Evolutionary conservation across 2,888 invertebrate genomes (phyloP).

Genomic region (Plemyria rubiginata): DNA sequence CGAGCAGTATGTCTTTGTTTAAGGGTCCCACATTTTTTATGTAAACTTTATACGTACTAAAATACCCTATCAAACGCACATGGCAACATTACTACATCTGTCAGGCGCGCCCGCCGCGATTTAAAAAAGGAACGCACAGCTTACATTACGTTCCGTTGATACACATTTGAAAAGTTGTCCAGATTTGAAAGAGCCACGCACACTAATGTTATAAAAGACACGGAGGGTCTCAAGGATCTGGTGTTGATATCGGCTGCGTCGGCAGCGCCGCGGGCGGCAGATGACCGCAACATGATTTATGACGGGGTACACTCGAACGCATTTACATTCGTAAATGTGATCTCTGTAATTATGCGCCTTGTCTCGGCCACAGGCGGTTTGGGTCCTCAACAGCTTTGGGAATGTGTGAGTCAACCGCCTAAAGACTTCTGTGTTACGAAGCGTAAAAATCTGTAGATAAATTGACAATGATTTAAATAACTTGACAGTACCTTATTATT

Average conservation of each 20-base stretch:
- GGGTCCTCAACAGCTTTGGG: slow-evolving; percentile 43
- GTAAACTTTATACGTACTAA: slow-evolving; percentile 30
- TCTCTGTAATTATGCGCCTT: slow-evolving; percentile 77
- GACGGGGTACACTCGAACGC: slow-evolving; percentile 62
- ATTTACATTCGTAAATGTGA: slow-evolving; percentile 81
- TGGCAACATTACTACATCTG: slow-evolving; percentile 81
- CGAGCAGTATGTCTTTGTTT: slow-evolving; percentile 17
- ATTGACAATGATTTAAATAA: slow-evolving; percentile 16
- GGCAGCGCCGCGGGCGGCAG: slow-evolving; percentile 80
- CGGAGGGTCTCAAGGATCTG: slow-evolving; percentile 39
- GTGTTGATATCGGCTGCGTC: slow-evolving; percentile 52
- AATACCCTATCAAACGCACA: slow-evolving; percentile 66
- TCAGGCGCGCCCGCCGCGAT: slow-evolving; percentile 73
- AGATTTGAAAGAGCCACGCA: slow-evolving; percentile 37
- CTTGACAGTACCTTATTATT: slow-evolving; percentile 23
- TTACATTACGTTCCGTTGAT: slow-evolving; percentile 55
- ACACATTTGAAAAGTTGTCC: slow-evolving; percentile 43
- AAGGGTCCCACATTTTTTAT: slow-evolving; percentile 23
- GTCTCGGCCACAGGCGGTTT: slow-evolving; percentile 70
- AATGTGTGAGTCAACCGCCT: slow-evolving; percentile 46
- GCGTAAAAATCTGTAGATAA: slow-evolving; percentile 29
- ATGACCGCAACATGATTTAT: slow-evolving; percentile 82
- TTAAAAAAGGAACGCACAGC: slow-evolving; percentile 73
- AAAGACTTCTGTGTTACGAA: slow-evolving; percentile 65
- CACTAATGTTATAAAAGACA: not conserved